These are phyloP conservation scores for Prionailurus bengalensis DNA, from an alignment of 2,113 vertebrate species.

Conservation along the genomic window DNA sequence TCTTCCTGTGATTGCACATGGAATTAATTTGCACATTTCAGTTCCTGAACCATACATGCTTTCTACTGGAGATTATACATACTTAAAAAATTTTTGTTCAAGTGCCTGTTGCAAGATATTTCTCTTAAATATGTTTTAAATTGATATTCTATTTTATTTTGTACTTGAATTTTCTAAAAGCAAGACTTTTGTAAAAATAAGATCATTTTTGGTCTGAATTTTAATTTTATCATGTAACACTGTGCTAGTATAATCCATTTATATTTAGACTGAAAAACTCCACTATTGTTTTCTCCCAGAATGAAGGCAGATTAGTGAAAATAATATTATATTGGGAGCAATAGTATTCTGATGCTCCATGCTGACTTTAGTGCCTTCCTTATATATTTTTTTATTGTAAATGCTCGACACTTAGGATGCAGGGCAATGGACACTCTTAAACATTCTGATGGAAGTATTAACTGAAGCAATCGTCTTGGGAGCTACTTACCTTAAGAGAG, in stretches of 20 bases:
- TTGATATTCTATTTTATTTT: neutral
- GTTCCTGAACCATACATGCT: neutral
- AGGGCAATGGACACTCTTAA: neutral
- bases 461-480: neutral
- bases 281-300: neutral
- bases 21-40: conserved; percentile 19
- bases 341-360: neutral
- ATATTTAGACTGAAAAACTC: neutral
- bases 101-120: neutral
- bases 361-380: neutral
- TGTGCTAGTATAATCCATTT: neutral
- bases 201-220: neutral
- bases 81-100: neutral
- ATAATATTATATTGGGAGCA: neutral
- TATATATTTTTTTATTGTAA: neutral
- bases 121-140: conserved; percentile 23
- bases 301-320: neutral
- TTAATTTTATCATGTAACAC: neutral
- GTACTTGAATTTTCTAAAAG: neutral
- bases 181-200: neutral
- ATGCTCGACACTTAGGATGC: neutral
- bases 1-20: neutral
- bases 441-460: conserved; percentile 12
- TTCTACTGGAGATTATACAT: neutral
- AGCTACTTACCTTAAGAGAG: neutral